These are phyloP conservation scores for Drosophila navojoa DNA, from an alignment of 1,140 invertebrate genomes.

Conservation along the genomic window DNA sequence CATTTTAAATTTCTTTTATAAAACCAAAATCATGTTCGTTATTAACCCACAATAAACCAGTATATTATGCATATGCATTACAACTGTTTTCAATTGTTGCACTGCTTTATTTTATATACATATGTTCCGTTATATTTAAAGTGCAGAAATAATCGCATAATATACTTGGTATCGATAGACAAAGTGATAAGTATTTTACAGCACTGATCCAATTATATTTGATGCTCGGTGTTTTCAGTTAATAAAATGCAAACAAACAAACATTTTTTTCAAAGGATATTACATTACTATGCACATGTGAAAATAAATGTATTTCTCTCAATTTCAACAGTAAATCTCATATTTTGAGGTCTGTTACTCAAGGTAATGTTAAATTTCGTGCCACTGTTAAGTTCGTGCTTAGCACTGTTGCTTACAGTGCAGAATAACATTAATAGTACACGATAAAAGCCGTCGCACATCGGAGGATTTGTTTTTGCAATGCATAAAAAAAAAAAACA, in stretches of 20 bases:
- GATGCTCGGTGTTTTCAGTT: background rate
- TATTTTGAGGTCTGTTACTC: background rate
- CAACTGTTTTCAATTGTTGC: too few relatives aligned
- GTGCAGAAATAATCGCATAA: background rate
- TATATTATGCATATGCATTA: too few relatives aligned
- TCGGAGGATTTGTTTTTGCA: slow-evolving; percentile 10
- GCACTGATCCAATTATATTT: background rate
- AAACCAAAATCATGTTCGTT: too few relatives aligned
- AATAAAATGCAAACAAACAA: too few relatives aligned
- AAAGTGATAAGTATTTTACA: background rate
- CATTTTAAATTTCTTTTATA: background rate
- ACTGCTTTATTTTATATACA: background rate
- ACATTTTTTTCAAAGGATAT: background rate
- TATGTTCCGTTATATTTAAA: background rate
- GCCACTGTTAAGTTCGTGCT: background rate
- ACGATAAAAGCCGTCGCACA: slow-evolving; percentile 8
- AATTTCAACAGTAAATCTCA: background rate
- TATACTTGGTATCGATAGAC: slow-evolving; percentile 10
- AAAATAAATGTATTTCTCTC: too few relatives aligned
- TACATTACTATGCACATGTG: too few relatives aligned
- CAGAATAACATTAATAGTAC: background rate
- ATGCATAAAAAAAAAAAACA: slow-evolving; percentile 10
- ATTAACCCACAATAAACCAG: background rate
- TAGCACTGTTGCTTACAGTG: background rate
- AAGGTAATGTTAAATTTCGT: background rate